A percentile compares a stretch with the other conserved stretches of the same genome.
Evolutionary conservation across 2,113 vertebrate genomes (phyloP).

Genomic region (Piprites chloris): DNA sequence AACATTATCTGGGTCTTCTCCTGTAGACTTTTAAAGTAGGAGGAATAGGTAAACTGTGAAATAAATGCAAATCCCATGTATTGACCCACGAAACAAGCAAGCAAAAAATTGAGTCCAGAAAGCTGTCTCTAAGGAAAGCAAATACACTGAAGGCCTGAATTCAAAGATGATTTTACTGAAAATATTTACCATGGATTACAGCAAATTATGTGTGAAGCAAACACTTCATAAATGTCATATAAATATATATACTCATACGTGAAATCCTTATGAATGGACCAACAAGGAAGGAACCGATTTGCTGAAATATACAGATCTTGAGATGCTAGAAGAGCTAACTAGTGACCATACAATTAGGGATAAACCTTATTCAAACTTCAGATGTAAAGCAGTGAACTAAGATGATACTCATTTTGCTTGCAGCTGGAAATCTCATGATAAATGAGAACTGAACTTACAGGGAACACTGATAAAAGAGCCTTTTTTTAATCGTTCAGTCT

Average conservation of each 20-base stretch:
- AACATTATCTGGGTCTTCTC: background rate
- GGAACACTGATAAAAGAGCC: background rate
- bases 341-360: background rate
- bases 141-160: background rate
- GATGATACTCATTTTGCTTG: background rate
- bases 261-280: background rate
- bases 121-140: background rate
- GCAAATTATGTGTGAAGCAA: background rate
- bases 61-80: background rate
- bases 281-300: background rate
- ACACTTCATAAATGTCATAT: background rate
- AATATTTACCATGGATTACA: background rate
- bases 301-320: background rate
- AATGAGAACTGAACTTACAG: background rate
- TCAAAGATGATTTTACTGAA: background rate
- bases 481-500: background rate
- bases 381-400: background rate
- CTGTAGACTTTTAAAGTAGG: background rate
- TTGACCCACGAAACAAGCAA: background rate
- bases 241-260: fast-evolving
- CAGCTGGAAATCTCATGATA: background rate
- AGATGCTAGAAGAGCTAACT: background rate
- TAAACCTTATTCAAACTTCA: background rate
- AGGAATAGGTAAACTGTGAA: background rate
- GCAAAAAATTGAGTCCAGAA: background rate